Evolutionary conservation across 2,797 vertebrate genomes (phyloP).

Genomic region (Psittacula derbiana): DNA sequence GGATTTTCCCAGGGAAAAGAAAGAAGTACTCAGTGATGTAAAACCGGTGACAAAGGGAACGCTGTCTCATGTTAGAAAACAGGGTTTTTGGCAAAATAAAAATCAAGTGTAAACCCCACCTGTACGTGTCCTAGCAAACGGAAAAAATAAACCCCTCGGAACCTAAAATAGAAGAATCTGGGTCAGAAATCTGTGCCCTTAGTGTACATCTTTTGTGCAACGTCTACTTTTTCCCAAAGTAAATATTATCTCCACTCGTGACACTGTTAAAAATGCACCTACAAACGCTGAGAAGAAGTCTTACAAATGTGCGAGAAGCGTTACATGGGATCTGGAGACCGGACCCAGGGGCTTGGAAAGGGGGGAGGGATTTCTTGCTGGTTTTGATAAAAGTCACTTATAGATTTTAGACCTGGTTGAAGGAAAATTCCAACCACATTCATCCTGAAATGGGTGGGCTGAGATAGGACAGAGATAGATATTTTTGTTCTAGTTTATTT

Average conservation of each 20-base stretch:
- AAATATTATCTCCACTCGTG: constrained; percentile 36
- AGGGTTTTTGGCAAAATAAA: constrained; percentile 56
- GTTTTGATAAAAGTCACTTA: constrained; percentile 41
- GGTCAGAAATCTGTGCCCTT: constrained; percentile 65
- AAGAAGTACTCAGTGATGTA: constrained; percentile 39
- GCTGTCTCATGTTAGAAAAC: constrained; percentile 65
- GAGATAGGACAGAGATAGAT: constrained; percentile 14
- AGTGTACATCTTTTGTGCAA: constrained; percentile 61
- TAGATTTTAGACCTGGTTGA: constrained; percentile 46
- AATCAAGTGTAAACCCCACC: constrained; percentile 55
- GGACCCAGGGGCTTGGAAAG: constrained; percentile 13
- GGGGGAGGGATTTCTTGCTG: constrained; percentile 45
- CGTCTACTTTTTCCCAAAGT: constrained; percentile 35
- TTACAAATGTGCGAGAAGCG: constrained; percentile 26
- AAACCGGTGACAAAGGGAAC: constrained; percentile 59
- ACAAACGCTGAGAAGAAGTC: constrained; percentile 36
- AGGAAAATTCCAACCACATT: constrained; percentile 56
- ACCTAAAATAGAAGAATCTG: constrained; percentile 66
- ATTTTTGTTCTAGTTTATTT: constrained; percentile 52
- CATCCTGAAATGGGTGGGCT: constrained; percentile 52
- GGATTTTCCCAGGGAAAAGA: constrained; percentile 6
- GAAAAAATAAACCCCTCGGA: constrained; percentile 42
- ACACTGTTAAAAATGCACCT: constrained; percentile 58
- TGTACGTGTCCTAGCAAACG: constrained; percentile 21
- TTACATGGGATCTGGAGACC: constrained; percentile 34